These are phyloP conservation scores for Eudemis profundana DNA, from an alignment of 2,888 invertebrate genomes.

Conservation along the genomic window DNA sequence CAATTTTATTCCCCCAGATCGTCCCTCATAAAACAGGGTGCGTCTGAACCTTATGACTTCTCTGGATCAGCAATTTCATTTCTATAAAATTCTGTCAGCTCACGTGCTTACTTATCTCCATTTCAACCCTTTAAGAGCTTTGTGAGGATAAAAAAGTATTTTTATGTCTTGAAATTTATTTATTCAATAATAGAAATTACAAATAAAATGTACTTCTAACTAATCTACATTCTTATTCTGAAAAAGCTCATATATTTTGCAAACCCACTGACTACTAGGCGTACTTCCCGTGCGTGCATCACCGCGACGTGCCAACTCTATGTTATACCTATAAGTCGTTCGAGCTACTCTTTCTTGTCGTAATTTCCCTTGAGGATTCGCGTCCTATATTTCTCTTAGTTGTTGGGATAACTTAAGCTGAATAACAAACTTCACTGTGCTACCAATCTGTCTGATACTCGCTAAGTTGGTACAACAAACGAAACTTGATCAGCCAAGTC, in stretches of 20 bases:
- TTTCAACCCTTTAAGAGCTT: too few relatives aligned
- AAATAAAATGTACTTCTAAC: too few relatives aligned
- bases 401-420: constrained; percentile 41
- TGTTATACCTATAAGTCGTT: constrained; percentile 31
- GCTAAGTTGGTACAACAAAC: constrained; percentile 36
- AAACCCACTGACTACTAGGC: neutral
- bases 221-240: neutral
- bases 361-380: constrained; percentile 44
- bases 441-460: constrained; percentile 43
- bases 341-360: constrained; percentile 40
- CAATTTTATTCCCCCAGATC: neutral
- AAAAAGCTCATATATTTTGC: neutral
- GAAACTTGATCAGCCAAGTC: constrained; percentile 43
- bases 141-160: too few relatives aligned
- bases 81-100: neutral
- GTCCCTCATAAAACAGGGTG: neutral
- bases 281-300: constrained; percentile 19
- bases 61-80: neutral
- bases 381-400: constrained; percentile 43
- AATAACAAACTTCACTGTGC: constrained; percentile 41
- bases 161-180: too few relatives aligned
- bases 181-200: too few relatives aligned
- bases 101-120: neutral
- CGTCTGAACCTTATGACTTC: constrained; percentile 14
- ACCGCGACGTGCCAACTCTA: constrained; percentile 30